A percentile compares a stretch with the other conserved stretches of the same genome.
phyloP scores from a whole-genome alignment of 2,888 invertebrate genomes.

The Helleia helle region DNA sequence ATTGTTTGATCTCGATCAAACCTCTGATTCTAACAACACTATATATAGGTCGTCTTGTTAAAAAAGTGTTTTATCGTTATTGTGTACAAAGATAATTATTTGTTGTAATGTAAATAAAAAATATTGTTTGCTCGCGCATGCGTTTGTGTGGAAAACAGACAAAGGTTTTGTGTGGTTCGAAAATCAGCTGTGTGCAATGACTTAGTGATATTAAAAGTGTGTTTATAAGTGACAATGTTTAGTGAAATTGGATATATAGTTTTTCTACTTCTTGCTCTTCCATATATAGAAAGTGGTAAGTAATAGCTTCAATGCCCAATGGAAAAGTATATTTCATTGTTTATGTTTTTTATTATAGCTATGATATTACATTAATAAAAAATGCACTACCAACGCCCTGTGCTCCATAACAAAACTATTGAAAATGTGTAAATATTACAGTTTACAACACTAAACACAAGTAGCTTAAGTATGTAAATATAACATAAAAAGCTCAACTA shows the following conservation, averaged over 20 bases:
- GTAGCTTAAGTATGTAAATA: too few relatives aligned
- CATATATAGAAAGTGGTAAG: slow-evolving; percentile 82
- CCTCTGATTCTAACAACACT: slow-evolving; percentile 28
- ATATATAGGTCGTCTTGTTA: slow-evolving; percentile 31
- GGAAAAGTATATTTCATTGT: neutral
- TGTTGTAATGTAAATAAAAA: slow-evolving; percentile 71
- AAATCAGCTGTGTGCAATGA: slow-evolving; percentile 76
- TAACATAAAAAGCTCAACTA: too few relatives aligned
- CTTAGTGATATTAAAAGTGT: slow-evolving; percentile 66
- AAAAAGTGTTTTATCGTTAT: slow-evolving; percentile 30
- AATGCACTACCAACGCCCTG: too few relatives aligned
- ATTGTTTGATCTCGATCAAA: slow-evolving; percentile 37
- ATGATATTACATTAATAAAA: too few relatives aligned
- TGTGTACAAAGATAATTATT: slow-evolving; percentile 36
- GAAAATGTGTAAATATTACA: too few relatives aligned
- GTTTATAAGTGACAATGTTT: slow-evolving; percentile 72
- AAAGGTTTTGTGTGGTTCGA: slow-evolving; percentile 76
- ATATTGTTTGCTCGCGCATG: slow-evolving; percentile 72
- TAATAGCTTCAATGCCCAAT: slow-evolving; percentile 21
- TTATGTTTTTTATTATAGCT: too few relatives aligned
- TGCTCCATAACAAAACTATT: too few relatives aligned
- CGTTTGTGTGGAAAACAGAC: slow-evolving; percentile 72
- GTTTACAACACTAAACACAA: too few relatives aligned
- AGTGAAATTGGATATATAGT: slow-evolving; percentile 79
- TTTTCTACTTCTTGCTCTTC: slow-evolving; percentile 79